Evolutionary conservation across 2,888 invertebrate species (phyloP).

Genomic region (Eutolmus rufibarbis): DNA sequence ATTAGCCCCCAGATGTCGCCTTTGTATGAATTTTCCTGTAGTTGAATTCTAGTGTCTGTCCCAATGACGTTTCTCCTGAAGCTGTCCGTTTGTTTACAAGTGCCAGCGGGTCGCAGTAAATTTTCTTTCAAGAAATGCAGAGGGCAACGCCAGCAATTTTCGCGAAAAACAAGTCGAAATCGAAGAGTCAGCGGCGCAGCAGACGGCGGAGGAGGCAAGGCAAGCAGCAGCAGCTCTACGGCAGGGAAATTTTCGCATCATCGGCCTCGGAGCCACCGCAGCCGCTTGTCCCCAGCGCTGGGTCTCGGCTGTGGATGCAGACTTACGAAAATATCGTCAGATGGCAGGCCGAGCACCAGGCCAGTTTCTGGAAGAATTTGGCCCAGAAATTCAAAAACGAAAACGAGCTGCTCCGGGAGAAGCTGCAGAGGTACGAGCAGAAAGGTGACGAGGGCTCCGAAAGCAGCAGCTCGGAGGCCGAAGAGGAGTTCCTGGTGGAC

Average conservation of each 20-base stretch:
- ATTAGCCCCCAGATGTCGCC: not conserved
- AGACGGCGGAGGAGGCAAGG: not conserved
- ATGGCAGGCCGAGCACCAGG: constrained; percentile 43
- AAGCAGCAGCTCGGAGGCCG: not conserved
- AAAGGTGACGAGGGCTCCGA: not conserved
- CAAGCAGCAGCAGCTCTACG: not conserved
- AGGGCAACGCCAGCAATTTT: not conserved
- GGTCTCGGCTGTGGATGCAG: constrained; percentile 27
- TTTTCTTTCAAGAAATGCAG: not conserved
- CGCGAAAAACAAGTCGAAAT: not conserved
- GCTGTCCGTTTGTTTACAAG: not conserved
- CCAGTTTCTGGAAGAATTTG: constrained; percentile 35
- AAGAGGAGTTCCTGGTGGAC: constrained; percentile 7
- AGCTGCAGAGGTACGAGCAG: not conserved
- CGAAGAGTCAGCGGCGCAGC: not conserved
- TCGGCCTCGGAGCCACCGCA: not conserved
- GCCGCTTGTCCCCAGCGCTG: not conserved
- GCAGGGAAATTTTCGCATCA: not conserved
- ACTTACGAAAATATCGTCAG: constrained; percentile 44
- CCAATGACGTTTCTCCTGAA: not conserved
- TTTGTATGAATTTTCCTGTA: not conserved
- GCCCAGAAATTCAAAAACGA: constrained; percentile 29
- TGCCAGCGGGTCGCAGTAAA: not conserved
- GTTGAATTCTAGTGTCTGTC: not conserved
- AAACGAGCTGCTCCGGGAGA: constrained; percentile 15